phyloP scores from a whole-genome alignment of 2,797 vertebrate genomes.

The Chelmon rostratus region DNA sequence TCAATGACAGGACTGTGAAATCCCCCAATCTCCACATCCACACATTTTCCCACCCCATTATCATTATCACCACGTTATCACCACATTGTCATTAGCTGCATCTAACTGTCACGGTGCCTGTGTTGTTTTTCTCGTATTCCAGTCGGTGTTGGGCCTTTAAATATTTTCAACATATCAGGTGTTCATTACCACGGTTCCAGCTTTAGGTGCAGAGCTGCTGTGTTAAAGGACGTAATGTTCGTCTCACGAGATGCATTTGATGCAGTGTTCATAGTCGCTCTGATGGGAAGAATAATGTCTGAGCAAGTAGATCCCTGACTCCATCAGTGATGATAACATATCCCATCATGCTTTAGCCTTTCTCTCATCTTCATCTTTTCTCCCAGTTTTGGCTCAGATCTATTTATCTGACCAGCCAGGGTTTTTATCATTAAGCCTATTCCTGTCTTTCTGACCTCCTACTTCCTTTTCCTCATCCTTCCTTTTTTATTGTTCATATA shows the following conservation, averaged over 20 bases:
- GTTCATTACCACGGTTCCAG: conserved; percentile 31
- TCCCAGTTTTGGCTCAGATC: conserved; percentile 16
- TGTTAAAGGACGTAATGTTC: conserved; percentile 23
- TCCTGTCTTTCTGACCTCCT: conserved; percentile 52
- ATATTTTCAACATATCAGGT: conserved; percentile 43
- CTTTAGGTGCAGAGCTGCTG: conserved; percentile 22
- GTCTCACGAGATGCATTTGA: conserved; percentile 38
- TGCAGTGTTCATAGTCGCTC: conserved; percentile 29
- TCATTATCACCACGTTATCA: conserved; percentile 76
- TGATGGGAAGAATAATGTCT: conserved; percentile 45
- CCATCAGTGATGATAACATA: conserved; percentile 29
- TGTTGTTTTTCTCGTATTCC: conserved; percentile 41
- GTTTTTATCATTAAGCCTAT: conserved; percentile 26
- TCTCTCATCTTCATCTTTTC: conserved; percentile 14
- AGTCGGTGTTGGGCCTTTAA: conserved; percentile 47
- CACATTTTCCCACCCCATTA: conserved; percentile 72
- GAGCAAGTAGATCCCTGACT: conserved; percentile 24
- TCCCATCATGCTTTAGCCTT: conserved; percentile 24
- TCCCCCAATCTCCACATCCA: conserved; percentile 47
- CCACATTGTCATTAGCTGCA: conserved; percentile 68
- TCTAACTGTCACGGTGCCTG: conserved; percentile 48
- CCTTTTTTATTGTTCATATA: conserved; percentile 49
- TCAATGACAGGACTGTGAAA: conserved; percentile 46
- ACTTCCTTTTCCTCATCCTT: conserved; percentile 26
- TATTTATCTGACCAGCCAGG: conserved; percentile 28